A percentile compares a stretch with the other conserved stretches of the same genome.
phyloP scores from a whole-genome alignment of 2,113 vertebrate genomes.

The Eolophus roseicapilla region DNA sequence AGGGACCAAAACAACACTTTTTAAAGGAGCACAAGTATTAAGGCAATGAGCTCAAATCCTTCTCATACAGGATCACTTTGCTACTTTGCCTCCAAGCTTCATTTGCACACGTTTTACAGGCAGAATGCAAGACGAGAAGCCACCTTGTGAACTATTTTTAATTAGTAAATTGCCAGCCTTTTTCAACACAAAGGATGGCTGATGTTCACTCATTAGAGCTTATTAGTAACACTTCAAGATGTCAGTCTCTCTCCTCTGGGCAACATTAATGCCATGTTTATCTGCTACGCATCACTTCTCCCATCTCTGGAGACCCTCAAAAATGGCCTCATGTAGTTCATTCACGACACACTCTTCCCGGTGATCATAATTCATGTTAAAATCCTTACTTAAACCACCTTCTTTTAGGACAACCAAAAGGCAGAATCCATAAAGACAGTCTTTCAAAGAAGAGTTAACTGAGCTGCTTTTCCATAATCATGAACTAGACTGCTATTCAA shows the following conservation, averaged over 20 bases:
- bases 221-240: not conserved
- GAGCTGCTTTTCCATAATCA: not conserved
- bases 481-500: not conserved
- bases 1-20: not conserved
- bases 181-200: conserved; percentile 4
- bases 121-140: not conserved
- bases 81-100: not conserved
- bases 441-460: not conserved
- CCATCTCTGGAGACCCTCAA: not conserved
- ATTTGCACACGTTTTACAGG: not conserved
- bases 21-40: not conserved
- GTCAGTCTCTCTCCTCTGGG: not conserved
- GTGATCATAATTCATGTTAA: not conserved
- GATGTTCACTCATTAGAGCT: not conserved
- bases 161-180: conserved; percentile 16
- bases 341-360: not conserved
- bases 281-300: not conserved
- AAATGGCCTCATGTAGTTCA: not conserved
- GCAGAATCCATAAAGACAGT: not conserved
- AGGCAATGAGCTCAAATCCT: not conserved
- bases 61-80: not conserved
- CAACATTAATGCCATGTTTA: not conserved
- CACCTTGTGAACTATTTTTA: not conserved
- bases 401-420: not conserved
- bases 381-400: not conserved